Conservation (phyloP, 2,113 vertebrate genomes). For the Bothrops jararaca region DNA sequence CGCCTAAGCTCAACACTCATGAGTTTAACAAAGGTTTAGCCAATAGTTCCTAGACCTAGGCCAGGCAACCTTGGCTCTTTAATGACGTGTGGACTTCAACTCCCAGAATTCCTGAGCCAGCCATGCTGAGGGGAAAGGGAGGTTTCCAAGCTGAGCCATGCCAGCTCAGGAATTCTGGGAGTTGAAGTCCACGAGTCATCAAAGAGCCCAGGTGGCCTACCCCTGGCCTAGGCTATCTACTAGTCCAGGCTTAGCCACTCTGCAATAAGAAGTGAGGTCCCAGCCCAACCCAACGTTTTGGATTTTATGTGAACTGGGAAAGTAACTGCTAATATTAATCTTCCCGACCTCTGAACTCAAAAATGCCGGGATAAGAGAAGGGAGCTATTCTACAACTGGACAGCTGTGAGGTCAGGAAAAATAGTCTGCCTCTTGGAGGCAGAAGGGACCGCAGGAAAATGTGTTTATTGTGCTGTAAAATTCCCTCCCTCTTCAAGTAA, state of each 20-base stretch:
- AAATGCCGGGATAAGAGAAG: neutral
- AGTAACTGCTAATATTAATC: neutral
- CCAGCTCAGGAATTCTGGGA: too few relatives aligned
- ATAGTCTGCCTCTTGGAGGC: neutral
- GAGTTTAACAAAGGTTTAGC: neutral
- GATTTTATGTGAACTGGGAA: neutral
- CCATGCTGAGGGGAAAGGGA: too few relatives aligned
- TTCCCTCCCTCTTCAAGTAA: neutral
- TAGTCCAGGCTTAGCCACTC: neutral
- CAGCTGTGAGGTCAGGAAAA: neutral
- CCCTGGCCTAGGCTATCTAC: accelerated
- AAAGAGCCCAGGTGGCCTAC: too few relatives aligned
- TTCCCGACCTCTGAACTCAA: too few relatives aligned
- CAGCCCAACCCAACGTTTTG: neutral
- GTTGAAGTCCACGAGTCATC: too few relatives aligned
- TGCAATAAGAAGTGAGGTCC: neutral
- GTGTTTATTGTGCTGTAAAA: neutral
- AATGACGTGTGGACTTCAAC: too few relatives aligned
- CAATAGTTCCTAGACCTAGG: neutral
- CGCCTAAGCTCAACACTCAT: neutral
- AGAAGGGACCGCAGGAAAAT: neutral
- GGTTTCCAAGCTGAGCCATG: too few relatives aligned
- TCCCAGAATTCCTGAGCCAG: too few relatives aligned
- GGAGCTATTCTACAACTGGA: neutral
- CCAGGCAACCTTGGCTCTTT: too few relatives aligned